Evolutionary conservation across 1,140 invertebrate genomes (phyloP).

Genomic region (Pteromalus puparum): DNA sequence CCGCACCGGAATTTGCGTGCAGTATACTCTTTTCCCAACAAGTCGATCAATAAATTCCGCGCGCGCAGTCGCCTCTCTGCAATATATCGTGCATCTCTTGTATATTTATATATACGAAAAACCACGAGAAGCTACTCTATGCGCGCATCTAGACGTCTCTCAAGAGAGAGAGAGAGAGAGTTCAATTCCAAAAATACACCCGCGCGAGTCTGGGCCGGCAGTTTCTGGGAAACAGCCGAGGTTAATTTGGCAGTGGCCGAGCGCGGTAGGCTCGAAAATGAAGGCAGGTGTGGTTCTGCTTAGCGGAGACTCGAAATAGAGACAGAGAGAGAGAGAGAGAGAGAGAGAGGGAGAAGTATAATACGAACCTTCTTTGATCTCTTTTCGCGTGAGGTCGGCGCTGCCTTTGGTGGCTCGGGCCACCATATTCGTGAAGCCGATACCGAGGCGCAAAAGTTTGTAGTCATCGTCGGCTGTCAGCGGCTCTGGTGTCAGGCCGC

Average conservation of each 20-base stretch:
- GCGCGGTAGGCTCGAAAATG: neutral
- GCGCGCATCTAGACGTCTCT: neutral
- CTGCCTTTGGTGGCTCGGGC: conserved; percentile 95
- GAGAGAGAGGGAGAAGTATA: neutral
- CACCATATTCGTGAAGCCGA: conserved; percentile 99
- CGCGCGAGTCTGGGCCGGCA: too few relatives aligned
- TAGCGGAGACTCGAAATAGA: neutral
- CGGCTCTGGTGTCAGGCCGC: conserved; percentile 94
- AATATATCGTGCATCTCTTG: neutral
- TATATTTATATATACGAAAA: neutral
- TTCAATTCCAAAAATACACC: neutral
- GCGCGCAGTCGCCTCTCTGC: neutral
- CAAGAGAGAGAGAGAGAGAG: neutral
- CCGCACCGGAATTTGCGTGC: neutral
- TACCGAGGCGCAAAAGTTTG: conserved; percentile 93
- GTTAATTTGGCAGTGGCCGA: neutral
- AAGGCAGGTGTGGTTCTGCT: neutral
- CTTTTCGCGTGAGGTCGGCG: conserved; percentile 95
- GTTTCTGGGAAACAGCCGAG: neutral
- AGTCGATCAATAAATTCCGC: neutral
- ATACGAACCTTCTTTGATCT: conserved; percentile 92
- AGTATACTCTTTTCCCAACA: too few relatives aligned
- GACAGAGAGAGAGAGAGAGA: too few relatives aligned
- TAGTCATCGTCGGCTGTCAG: conserved; percentile 97
- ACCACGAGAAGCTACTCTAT: neutral